These are phyloP conservation scores for Castor canadensis DNA, from an alignment of 2,113 vertebrate species.

Conservation along the genomic window DNA sequence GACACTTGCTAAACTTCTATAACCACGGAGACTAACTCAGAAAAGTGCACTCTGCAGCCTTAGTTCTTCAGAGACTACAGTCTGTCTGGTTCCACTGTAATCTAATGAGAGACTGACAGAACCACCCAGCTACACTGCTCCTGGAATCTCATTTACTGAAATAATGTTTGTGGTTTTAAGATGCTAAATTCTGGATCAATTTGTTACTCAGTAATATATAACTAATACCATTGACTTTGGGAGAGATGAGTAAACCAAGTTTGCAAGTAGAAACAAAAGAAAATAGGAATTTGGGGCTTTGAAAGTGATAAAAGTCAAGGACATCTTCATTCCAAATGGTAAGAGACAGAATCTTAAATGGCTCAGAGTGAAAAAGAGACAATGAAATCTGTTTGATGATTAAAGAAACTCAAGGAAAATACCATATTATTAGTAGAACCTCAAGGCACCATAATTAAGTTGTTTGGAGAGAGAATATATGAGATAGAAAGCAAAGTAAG, in stretches of 20 bases:
- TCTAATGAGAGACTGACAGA: neutral
- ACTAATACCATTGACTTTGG: neutral
- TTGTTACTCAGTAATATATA: neutral
- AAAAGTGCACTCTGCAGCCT: neutral
- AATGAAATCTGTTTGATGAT: slow-evolving; percentile 44
- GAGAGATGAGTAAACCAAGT: neutral
- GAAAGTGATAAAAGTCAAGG: neutral
- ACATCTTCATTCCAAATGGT: neutral
- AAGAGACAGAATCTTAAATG: neutral
- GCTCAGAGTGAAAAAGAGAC: neutral
- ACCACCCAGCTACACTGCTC: neutral
- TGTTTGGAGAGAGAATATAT: neutral
- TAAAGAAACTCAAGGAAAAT: neutral
- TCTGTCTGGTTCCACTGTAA: neutral
- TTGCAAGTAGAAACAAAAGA: neutral
- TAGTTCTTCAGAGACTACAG: neutral
- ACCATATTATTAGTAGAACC: neutral
- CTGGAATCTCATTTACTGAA: neutral
- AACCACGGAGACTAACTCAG: neutral
- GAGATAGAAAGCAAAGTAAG: neutral
- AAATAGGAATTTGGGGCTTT: neutral
- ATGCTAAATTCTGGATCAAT: neutral
- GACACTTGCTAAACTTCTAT: neutral
- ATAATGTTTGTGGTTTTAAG: neutral
- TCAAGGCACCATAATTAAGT: neutral